phyloP scores from a whole-genome alignment of 2,113 vertebrate genomes.

The Pelodiscus sinensis region DNA sequence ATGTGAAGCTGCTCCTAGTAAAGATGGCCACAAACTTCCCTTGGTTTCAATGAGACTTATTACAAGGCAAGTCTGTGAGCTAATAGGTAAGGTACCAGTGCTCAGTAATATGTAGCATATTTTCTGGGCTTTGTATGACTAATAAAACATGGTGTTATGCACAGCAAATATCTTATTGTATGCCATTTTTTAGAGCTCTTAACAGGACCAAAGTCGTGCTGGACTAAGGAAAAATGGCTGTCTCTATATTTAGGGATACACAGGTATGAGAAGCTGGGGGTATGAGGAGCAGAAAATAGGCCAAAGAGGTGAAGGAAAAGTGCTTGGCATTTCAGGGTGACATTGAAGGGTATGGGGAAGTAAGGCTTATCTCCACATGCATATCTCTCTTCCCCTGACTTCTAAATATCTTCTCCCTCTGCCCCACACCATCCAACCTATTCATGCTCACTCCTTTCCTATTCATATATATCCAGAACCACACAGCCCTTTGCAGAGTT shows the following conservation, averaged over 20 bases:
- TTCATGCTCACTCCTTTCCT: neutral
- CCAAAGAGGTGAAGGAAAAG: neutral
- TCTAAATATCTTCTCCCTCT: neutral
- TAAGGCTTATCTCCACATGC: neutral
- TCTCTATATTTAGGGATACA: neutral
- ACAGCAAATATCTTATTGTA: neutral
- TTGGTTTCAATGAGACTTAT: neutral
- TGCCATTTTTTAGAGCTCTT: neutral
- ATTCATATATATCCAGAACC: neutral
- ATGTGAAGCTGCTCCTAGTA: neutral
- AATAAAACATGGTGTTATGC: neutral
- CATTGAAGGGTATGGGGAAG: neutral
- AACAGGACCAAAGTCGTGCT: neutral
- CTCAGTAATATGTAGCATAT: neutral
- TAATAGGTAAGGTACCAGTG: neutral
- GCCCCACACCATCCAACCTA: neutral
- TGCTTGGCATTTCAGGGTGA: neutral
- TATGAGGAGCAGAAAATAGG: neutral
- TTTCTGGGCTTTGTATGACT: neutral
- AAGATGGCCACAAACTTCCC: neutral
- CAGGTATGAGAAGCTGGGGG: neutral
- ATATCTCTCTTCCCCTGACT: neutral
- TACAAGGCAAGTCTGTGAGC: neutral
- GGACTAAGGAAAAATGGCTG: conserved; percentile 23
- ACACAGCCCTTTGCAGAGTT: neutral